phyloP scores from a whole-genome alignment of 2,888 invertebrate genomes.

The Caenorhabditis wallacei region DNA sequence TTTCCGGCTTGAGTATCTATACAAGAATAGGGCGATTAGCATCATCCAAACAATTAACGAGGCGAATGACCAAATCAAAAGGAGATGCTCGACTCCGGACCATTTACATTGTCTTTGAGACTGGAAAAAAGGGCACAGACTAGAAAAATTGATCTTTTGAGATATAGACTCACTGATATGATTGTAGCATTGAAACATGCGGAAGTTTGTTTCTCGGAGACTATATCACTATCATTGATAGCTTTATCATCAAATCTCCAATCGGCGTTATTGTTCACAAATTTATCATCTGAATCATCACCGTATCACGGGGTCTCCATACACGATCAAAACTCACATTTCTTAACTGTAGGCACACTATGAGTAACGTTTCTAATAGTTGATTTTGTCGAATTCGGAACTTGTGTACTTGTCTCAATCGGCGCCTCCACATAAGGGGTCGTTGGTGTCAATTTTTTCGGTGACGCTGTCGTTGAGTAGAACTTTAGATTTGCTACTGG shows the following conservation, averaged over 20 bases:
- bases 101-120: conserved; percentile 62
- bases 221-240: conserved; percentile 71
- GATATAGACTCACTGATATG: conserved; percentile 53
- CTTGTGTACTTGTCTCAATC: neutral
- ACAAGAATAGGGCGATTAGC: conserved; percentile 64
- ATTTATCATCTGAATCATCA: conserved; percentile 57
- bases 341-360: conserved; percentile 30
- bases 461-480: conserved; percentile 26
- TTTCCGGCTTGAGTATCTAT: conserved; percentile 61
- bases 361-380: conserved; percentile 25
- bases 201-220: conserved; percentile 58
- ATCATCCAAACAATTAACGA: conserved; percentile 72
- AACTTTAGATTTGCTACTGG: conserved; percentile 25
- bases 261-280: conserved; percentile 66
- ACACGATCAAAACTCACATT: conserved; percentile 7
- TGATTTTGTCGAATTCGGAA: conserved; percentile 14
- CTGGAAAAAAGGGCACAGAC: conserved; percentile 26
- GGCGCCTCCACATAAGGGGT: conserved; percentile 46
- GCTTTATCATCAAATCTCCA: conserved; percentile 73
- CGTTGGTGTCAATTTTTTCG: conserved; percentile 55
- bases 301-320: neutral
- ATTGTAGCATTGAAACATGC: conserved; percentile 62
- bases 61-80: conserved; percentile 72
- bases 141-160: conserved; percentile 3
- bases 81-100: conserved; percentile 71